These are phyloP conservation scores for Sorex maritimensis DNA, from an alignment of 2,797 vertebrate genomes.

Conservation along the genomic window DNA sequence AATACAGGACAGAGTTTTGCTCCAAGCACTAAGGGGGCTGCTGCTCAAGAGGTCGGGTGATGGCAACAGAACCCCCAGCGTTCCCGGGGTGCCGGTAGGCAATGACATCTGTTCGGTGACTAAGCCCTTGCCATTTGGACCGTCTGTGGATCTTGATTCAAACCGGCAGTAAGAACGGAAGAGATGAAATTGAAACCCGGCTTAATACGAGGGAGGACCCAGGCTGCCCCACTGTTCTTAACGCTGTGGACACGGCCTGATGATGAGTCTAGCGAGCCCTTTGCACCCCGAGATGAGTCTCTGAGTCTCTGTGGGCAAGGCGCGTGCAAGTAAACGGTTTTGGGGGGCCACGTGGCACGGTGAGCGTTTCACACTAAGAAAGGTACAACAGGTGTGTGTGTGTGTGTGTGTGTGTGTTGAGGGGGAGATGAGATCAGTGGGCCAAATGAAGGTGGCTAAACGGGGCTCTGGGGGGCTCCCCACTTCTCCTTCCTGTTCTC, in stretches of 20 bases:
- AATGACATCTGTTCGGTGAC: neutral
- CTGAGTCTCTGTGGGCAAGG: neutral
- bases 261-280: neutral
- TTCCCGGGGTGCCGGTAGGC: neutral
- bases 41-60: neutral
- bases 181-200: neutral
- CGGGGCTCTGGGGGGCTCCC: rapidly evolving
- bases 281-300: neutral
- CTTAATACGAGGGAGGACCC: neutral
- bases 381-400: neutral
- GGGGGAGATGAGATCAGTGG: too few species aligned
- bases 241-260: neutral
- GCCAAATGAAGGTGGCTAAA: neutral
- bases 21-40: neutral
- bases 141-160: neutral
- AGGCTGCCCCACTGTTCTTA: neutral
- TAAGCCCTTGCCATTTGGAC: neutral
- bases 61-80: neutral
- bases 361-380: neutral
- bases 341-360: neutral
- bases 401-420: too few species aligned
- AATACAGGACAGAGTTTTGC: neutral
- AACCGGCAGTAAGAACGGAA: neutral
- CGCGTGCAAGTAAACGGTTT: neutral
- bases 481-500: too few species aligned